Percentiles rank a stretch among this genome's conserved stretches.
Conservation (phyloP, 2,797 vertebrate genomes). For the Sebastes paucispinis region DNA sequence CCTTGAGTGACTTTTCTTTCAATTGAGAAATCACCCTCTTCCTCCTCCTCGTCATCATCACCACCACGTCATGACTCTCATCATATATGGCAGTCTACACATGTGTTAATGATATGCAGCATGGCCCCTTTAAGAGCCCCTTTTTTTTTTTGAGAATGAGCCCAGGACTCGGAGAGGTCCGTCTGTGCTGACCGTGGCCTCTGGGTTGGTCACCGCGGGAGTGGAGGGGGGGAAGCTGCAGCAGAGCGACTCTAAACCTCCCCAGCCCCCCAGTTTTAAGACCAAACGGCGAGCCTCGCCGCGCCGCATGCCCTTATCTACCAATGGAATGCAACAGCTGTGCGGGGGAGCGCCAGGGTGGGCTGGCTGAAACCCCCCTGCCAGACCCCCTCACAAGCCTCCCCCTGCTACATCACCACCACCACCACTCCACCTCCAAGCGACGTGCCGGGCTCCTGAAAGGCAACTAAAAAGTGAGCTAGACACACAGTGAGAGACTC, state of each 20-base stretch:
- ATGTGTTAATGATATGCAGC: conserved; percentile 40
- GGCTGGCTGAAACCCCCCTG: conserved; percentile 92
- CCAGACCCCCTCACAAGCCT: conserved; percentile 70
- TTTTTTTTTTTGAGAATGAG: conserved; percentile 76
- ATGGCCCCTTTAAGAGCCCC: conserved; percentile 76
- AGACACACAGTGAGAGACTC: conserved; percentile 82
- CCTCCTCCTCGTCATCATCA: not conserved
- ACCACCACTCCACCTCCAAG: conserved; percentile 57
- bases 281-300: conserved; percentile 59
- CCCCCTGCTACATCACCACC: not conserved
- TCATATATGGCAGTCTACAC: not conserved
- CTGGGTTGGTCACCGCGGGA: conserved; percentile 46
- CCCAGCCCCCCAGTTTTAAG: conserved; percentile 53
- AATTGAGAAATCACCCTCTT: not conserved
- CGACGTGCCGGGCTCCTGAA: conserved; percentile 80
- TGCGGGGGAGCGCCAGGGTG: conserved; percentile 82
- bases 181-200: conserved; percentile 66
- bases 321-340: conserved; percentile 89
- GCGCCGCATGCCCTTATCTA: conserved; percentile 80
- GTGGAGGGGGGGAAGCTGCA: conserved; percentile 32
- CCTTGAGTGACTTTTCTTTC: not conserved
- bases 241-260: conserved; percentile 57
- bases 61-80: conserved; percentile 1
- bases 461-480: conserved; percentile 84
- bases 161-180: conserved; percentile 45